phyloP scores from a whole-genome alignment of 1,140 invertebrate genomes.

The Glossosoma conforme region DNA sequence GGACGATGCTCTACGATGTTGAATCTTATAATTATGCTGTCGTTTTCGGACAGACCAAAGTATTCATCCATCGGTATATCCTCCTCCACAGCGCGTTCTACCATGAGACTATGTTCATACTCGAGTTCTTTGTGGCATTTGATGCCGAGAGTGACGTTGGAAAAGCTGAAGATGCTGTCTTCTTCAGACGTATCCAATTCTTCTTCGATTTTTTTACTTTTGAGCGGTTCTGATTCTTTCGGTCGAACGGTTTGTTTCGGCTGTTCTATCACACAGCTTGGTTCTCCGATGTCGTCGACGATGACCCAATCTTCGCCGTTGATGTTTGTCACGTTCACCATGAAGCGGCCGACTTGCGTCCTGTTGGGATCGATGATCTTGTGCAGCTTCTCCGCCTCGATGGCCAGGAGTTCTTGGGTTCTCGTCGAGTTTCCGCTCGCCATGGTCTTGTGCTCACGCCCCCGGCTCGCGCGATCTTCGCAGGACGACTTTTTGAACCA shows the following conservation, averaged over 20 bases:
- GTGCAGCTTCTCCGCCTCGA: conserved; percentile 11
- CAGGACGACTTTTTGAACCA: conserved; percentile 59
- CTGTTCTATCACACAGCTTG: neutral
- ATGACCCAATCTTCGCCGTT: conserved; percentile 28
- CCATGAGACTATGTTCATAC: neutral
- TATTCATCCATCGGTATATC: conserved; percentile 4
- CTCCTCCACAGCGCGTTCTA: neutral
- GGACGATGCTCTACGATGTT: conserved; percentile 22
- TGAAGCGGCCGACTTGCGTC: neutral
- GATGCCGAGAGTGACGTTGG: neutral
- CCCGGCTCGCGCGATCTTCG: conserved; percentile 45
- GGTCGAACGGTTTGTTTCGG: neutral
- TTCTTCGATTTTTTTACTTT: no score
- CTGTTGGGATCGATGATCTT: conserved; percentile 12
- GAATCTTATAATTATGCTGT: conserved; percentile 22
- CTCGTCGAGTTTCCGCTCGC: neutral
- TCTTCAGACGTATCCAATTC: conserved; percentile 23
- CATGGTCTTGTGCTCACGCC: conserved; percentile 13
- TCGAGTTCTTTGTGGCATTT: conserved; percentile 5
- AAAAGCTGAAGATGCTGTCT: neutral
- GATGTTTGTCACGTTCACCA: conserved; percentile 2
- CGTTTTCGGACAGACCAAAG: conserved; percentile 23
- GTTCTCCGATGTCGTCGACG: conserved; percentile 37
- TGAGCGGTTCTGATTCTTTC: conserved; percentile 4
- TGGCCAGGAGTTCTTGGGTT: conserved; percentile 6